Conservation (phyloP, 2,113 vertebrate species). For the Equus przewalskii region DNA sequence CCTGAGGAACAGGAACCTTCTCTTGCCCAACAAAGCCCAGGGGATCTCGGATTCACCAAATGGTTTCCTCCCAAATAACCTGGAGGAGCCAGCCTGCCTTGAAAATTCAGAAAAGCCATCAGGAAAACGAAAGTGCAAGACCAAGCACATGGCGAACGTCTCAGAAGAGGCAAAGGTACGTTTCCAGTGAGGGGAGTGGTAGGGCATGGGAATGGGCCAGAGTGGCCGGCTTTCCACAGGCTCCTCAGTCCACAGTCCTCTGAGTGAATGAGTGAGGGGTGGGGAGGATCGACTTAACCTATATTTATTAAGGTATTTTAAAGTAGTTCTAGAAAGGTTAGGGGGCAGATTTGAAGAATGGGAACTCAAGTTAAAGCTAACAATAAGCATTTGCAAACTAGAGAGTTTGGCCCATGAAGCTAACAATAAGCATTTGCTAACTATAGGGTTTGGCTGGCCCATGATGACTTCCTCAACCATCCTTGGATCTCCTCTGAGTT, state of each 20-base stretch:
- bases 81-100: conserved; percentile 85
- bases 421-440: background rate
- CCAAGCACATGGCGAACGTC: conserved; percentile 94
- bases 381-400: background rate
- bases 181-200: background rate
- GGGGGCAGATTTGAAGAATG: background rate
- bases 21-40: conserved; percentile 84
- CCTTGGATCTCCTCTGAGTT: conserved; percentile 47
- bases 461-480: conserved; percentile 1
- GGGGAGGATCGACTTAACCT: background rate
- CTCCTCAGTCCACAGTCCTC: background rate
- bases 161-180: conserved; percentile 93
- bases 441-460: background rate
- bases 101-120: conserved; percentile 95
- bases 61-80: conserved; percentile 88
- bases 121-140: conserved; percentile 99
- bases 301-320: conserved; percentile 42
- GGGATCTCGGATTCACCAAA: conserved; percentile 88
- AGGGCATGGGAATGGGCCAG: background rate
- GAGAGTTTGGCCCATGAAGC: background rate
- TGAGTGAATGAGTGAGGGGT: background rate
- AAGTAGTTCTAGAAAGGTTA: background rate
- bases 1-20: conserved; percentile 87
- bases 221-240: background rate
- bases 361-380: conserved; percentile 31